phyloP scores from a whole-genome alignment of 2,113 vertebrate species.

The Lagopus leucura region DNA sequence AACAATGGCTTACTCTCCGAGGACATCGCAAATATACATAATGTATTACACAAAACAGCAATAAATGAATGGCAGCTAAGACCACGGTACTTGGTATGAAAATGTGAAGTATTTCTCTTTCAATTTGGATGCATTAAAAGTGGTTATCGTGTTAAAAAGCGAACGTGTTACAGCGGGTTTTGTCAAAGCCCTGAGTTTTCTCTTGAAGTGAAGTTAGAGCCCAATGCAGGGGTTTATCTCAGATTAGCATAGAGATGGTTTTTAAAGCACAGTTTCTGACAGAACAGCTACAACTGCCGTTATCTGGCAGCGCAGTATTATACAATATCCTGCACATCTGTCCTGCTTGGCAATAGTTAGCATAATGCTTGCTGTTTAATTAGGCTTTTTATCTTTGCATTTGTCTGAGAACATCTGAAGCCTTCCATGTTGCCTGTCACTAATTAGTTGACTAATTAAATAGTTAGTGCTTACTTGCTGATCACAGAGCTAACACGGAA shows the following conservation, averaged over 20 bases:
- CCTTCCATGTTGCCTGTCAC: constrained; percentile 86
- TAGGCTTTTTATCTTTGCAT: constrained; percentile 85
- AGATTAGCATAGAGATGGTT: neutral
- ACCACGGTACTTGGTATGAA: neutral
- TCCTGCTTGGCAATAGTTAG: constrained; percentile 79
- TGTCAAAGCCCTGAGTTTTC: neutral
- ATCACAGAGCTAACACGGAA: constrained; percentile 77
- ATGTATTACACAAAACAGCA: neutral
- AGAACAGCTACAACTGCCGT: neutral
- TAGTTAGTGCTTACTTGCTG: constrained; percentile 89
- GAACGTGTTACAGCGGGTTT: neutral
- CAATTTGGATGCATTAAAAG: neutral
- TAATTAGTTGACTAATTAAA: constrained; percentile 96
- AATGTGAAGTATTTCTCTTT: neutral
- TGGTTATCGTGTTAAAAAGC: neutral
- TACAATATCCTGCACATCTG: constrained; percentile 81
- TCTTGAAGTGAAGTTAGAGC: neutral
- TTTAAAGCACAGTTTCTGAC: neutral
- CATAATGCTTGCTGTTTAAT: constrained; percentile 83
- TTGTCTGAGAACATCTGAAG: constrained; percentile 85
- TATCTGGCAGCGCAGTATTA: constrained; percentile 35
- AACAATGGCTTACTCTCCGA: constrained; percentile 42
- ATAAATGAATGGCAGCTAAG: neutral
- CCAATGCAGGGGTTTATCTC: neutral
- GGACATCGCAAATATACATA: neutral